Evolutionary conservation across 2,113 vertebrate species (phyloP).

Genomic region (Jacana jacana): DNA sequence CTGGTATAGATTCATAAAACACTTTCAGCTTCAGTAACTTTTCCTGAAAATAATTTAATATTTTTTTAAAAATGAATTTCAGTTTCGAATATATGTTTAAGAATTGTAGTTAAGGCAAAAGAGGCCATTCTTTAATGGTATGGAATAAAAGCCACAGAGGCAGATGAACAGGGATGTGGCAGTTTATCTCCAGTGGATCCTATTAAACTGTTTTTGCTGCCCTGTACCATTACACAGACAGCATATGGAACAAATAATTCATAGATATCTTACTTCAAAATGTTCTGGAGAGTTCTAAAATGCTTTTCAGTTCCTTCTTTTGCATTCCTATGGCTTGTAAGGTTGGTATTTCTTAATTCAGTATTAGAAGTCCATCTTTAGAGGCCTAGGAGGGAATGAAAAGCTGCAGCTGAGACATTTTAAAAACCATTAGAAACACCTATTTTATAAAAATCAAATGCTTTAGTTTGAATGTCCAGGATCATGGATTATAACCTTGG

Average conservation of each 20-base stretch:
- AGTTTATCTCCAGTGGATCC: neutral
- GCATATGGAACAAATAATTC: neutral
- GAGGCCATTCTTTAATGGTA: neutral
- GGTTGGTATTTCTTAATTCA: neutral
- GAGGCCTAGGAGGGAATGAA: neutral
- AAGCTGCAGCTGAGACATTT: neutral
- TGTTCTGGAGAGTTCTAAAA: neutral
- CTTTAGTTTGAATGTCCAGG: neutral
- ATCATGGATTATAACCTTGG: neutral
- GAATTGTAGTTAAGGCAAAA: neutral
- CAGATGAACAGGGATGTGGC: neutral
- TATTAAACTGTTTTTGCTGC: neutral
- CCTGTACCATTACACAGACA: neutral
- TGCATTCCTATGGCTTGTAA: neutral
- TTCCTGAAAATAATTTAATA: neutral
- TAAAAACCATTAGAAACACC: neutral
- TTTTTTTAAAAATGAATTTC: fast-evolving
- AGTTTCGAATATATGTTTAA: neutral
- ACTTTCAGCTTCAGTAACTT: neutral
- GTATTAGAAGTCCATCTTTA: neutral
- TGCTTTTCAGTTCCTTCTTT: neutral
- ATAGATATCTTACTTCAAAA: neutral
- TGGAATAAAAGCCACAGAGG: neutral
- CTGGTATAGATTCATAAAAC: neutral
- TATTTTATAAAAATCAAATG: constrained; percentile 5